Base-by-base conservation (phyloP, 2,888 invertebrate species). In the Eumacrocentrus americanus region DNA sequence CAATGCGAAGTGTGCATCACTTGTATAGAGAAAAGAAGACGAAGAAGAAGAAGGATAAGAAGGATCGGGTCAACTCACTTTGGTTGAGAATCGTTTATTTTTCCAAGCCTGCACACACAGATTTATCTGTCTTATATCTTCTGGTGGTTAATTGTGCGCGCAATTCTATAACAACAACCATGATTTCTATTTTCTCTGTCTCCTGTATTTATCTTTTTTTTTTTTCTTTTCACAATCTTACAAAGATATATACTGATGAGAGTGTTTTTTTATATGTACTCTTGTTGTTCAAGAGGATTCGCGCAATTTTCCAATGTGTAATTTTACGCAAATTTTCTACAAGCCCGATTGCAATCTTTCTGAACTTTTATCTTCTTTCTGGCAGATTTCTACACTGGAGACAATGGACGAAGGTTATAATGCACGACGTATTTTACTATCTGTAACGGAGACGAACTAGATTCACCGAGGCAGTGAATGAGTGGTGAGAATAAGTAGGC, bases 101-200 rank as follows among this genome's bases (percentile, higher is more conserved):
- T 46, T 12, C 20, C 18, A 46, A 46, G 46, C 46, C 23, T 29
- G 9, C 29, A 29, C 29, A 29, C 9, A 29, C 46, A 25, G 20
- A 46, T 46, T 46, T 46, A 46, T 46, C 46, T 46, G 22, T 46
- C 23, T 29, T 46, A 46, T 46, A 61, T 61, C 55, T 60, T 62
- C 62, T 56, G 47, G 42, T 65, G 61, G 63, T 65, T 57, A 65
- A 65, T 63, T 63, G 62, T 62, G 55, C 61, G 51, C 57, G 59
- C 63, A 51, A 56, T 54, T 59, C 59, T 60, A 56, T 53, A 63
- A 50, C 48, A 35, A 25, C 46, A 37, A 22, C 44, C 42, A 11
- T 50, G 46, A 23, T 37, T 16, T 52, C 55, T 38, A 14, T 29
- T 44, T 16, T 25, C 29, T 42, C 38, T 38, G 34, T 57, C 50